A percentile compares a stretch with the other conserved stretches of the same genome.
Evolutionary conservation across 2,888 invertebrate species (phyloP).

Genomic region (Pristionchus arcanus): DNA sequence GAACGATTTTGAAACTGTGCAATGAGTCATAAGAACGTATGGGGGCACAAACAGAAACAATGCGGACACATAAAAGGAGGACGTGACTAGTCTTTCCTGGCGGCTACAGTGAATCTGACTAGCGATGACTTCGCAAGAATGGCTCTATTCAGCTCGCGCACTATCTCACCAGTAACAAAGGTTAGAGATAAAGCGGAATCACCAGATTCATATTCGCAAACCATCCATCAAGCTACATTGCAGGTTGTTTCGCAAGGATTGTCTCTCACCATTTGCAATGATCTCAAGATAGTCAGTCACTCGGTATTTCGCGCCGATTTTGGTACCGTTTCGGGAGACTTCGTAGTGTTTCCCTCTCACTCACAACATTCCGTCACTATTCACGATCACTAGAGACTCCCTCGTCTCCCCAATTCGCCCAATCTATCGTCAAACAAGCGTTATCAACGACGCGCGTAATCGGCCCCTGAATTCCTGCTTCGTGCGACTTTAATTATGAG

Average conservation of each 20-base stretch:
- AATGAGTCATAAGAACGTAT: not conserved
- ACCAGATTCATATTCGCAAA: not conserved
- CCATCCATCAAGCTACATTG: not conserved
- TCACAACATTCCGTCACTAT: not conserved
- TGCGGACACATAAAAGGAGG: not conserved
- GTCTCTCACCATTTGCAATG: not conserved
- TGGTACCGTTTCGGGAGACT: not conserved
- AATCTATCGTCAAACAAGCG: not conserved
- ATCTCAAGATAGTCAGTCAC: not conserved
- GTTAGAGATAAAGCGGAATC: no score
- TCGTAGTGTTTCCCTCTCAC: not conserved
- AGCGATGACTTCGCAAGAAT: no score
- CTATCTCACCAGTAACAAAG: no score
- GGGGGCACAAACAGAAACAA: not conserved
- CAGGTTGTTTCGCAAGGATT: not conserved
- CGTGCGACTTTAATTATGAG: not conserved
- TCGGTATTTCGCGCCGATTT: not conserved
- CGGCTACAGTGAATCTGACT: no score
- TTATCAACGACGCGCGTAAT: slow-evolving; percentile 5
- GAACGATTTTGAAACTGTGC: not conserved
- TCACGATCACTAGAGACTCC: not conserved
- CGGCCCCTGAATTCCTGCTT: not conserved
- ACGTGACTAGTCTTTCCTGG: not conserved
- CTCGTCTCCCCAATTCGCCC: not conserved
- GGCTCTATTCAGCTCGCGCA: no score